A percentile compares a stretch with the other conserved stretches of the same genome.
Evolutionary conservation across 1,140 invertebrate genomes (phyloP).

Genomic region (Drosophila tsacasi): DNA sequence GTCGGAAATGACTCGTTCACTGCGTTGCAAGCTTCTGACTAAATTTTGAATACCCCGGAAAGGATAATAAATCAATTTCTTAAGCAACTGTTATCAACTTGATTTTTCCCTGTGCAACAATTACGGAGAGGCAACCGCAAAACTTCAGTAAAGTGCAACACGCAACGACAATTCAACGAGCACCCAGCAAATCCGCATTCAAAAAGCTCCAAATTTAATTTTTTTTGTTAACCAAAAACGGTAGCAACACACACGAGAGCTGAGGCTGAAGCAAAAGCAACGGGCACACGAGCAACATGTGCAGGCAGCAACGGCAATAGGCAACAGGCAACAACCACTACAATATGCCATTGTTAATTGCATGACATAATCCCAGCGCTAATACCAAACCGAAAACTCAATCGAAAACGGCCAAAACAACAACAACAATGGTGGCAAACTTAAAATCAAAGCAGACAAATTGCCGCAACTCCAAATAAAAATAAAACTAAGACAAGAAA

Average conservation of each 20-base stretch:
- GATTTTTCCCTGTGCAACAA: conserved; percentile 13
- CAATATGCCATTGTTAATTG: conserved; percentile 81
- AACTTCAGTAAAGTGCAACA: conserved; percentile 74
- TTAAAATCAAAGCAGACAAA: conserved; percentile 65
- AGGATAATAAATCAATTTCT: not conserved
- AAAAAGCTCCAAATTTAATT: conserved; percentile 47
- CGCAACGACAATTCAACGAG: conserved; percentile 64
- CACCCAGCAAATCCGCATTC: conserved; percentile 42
- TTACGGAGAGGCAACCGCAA: conserved; percentile 46
- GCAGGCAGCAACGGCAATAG: conserved; percentile 28
- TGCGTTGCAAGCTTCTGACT: too few species aligned
- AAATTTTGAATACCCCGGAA: too few species aligned
- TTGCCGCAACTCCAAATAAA: conserved; percentile 41
- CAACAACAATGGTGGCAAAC: conserved; percentile 44
- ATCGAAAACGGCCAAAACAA: conserved; percentile 54
- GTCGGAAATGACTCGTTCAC: too few species aligned
- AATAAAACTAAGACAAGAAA: conserved; percentile 31
- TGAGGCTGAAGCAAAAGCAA: conserved; percentile 53
- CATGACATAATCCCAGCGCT: conserved; percentile 78
- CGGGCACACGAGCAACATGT: conserved; percentile 51
- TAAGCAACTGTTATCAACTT: too few species aligned
- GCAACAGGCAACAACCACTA: conserved; percentile 36
- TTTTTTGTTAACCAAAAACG: conserved; percentile 54
- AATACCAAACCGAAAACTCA: conserved; percentile 80
- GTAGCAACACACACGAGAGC: conserved; percentile 53